Base-by-base conservation (phyloP, 2,888 invertebrate species). In the Vannuccia rotundouncinata region DNA sequence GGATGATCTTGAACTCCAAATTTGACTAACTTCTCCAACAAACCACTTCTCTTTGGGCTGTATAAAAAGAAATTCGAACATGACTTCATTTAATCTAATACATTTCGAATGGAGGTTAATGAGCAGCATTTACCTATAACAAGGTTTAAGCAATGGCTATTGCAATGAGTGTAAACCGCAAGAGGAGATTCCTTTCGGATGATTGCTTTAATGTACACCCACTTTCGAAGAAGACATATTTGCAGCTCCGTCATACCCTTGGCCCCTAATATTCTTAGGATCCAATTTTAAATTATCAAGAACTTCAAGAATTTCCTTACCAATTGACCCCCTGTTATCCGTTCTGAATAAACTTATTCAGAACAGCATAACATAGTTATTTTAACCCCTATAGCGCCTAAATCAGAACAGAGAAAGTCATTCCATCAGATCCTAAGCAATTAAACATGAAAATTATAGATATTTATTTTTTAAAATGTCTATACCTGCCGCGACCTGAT, bases 171-270 rank as follows among this genome's bases (percentile, higher is more conserved):
- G 76, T 76, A 76, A 28, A 29, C 29, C n/a, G 30, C 76, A 22
- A 29, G n/a, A 29, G 76, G 76, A n/a, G 76, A 76, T n/a, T 28
- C n/a, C n/a, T 76, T 30, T 30, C 29, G 27, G 25, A 76, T 76
- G 25, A 27, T 27, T 29, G 27, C 29, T 30, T n/a, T n/a, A n/a
- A n/a, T 76, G 76, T n/a, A 76, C 76, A 29, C 76, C 76, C n/a
- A 76, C 30, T n/a, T 29, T 25, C 10, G n/a, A n/a, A 22, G 28
- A 28, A 1, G 76, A 76, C 76, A 76, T 76, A 76, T 76, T 76
- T n/a, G 76, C 76, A n/a, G 76, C 76, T 29, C 76, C 76, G 29
- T 76, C 76, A 76, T 76, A 76, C 10, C 76, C 76, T 29, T 76
- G 76, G 30, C 76, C 76, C 29, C 76, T 76, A 29, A 76, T 76